Conservation (phyloP, 1,140 invertebrate species). For the Cherax quadricarinatus region DNA sequence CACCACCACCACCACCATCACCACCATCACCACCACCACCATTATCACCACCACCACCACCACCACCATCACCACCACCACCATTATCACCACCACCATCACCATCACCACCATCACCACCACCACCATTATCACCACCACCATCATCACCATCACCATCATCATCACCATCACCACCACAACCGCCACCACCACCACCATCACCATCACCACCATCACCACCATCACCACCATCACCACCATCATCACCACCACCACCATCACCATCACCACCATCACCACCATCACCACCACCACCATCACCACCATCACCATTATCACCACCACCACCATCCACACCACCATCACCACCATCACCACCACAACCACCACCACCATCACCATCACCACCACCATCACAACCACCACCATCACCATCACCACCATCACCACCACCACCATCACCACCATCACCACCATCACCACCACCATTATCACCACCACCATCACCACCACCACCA, state of each 20-base stretch:
- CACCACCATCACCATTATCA: background rate
- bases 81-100: background rate
- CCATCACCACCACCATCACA: too few species aligned
- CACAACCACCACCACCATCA: too few species aligned
- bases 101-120: background rate
- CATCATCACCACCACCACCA: background rate
- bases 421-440: background rate
- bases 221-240: background rate
- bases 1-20: too few species aligned
- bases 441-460: background rate
- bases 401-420: too few species aligned
- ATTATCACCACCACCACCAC: background rate
- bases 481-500: background rate
- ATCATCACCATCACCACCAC: too few species aligned
- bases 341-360: too few species aligned
- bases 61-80: background rate
- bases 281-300: background rate
- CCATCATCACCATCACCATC: background rate
- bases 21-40: background rate
- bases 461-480: background rate
- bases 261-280: background rate
- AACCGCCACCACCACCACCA: too few species aligned
- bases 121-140: background rate
- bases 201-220: conserved; percentile 9
- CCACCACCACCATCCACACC: too few species aligned